Evolutionary conservation across 1,140 invertebrate species (phyloP).

Genomic region (Eubasilissa regina): DNA sequence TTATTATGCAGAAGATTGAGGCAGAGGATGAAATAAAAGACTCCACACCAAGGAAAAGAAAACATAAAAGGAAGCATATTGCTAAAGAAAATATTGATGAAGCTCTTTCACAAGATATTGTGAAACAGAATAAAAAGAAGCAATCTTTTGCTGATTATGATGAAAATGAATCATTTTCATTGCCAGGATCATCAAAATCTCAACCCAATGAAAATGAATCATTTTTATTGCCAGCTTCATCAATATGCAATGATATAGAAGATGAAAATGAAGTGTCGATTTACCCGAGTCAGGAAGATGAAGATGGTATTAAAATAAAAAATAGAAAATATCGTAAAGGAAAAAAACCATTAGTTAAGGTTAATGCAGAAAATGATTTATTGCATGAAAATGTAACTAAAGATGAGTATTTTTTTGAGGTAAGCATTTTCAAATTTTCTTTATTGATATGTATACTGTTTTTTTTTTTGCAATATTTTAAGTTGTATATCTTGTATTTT

Average conservation of each 20-base stretch:
- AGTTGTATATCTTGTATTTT: too few relatives aligned
- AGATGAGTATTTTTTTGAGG: constrained; percentile 21
- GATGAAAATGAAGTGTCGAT: too few relatives aligned
- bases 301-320: too few relatives aligned
- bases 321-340: not conserved
- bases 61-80: not conserved
- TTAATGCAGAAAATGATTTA: too few relatives aligned
- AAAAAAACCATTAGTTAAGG: not conserved
- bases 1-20: not conserved
- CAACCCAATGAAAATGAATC: not conserved
- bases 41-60: not conserved
- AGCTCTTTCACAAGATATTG: not conserved
- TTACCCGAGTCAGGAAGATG: not conserved
- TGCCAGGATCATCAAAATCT: too few relatives aligned
- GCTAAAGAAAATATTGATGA: not conserved
- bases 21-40: not conserved
- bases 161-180: not conserved
- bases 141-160: not conserved
- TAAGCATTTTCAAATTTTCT: not conserved
- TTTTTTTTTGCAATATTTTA: too few relatives aligned
- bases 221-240: too few relatives aligned
- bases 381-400: not conserved
- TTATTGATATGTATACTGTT: too few relatives aligned
- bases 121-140: not conserved
- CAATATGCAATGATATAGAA: not conserved